Base-by-base conservation (phyloP, 2,113 vertebrate genomes). In the Centropus bengalensis region DNA sequence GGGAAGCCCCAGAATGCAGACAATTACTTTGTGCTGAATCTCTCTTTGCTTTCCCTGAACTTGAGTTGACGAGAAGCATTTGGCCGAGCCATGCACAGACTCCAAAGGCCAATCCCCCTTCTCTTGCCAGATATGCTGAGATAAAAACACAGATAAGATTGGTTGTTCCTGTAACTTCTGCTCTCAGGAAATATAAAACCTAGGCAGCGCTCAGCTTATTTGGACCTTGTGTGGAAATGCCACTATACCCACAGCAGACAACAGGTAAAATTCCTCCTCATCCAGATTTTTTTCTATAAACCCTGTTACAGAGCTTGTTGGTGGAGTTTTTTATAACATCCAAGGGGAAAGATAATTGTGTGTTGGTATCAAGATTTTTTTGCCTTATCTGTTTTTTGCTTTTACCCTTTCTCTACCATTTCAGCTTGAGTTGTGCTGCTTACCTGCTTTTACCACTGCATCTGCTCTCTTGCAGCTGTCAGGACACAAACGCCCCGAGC, bases 151-250 rank as follows among this genome's bases (percentile, higher is more conserved):
- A 91, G 89, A 64, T 64, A 95, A 66, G 62, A 76, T 64, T 80
- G 8, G 5, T 33, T 82, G 68, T 60, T 94, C 73, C 88, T 88
- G 70, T 60, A 85, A 76, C 78, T 93, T 89, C 64, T 67, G 24
- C 71, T 92, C 81, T 93, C 67, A 69, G 83, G 87, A 94, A 94
- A 90, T n/a, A 86, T 38, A 75, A 94, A 95, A 94, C 67, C 26
- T 23, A 13, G 30, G 67, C 71, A 95, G 16, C 0, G 0, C 55
- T 82, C 42, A 49, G 54, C 66, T 94, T 55, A 18, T 92, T 96
- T 55, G 16, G 64, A 38, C n/a, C 26, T 14, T 27, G 12, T 12
- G 7, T 66, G 7, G 33, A 79, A 91, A 88, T 93, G 63, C n/a
- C 51, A 54, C 19, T 63, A 79, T 54, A 93, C 40, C 19, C 36